Evolutionary conservation across 2,888 invertebrate genomes (phyloP).

Genomic region (Athalia circularis): DNA sequence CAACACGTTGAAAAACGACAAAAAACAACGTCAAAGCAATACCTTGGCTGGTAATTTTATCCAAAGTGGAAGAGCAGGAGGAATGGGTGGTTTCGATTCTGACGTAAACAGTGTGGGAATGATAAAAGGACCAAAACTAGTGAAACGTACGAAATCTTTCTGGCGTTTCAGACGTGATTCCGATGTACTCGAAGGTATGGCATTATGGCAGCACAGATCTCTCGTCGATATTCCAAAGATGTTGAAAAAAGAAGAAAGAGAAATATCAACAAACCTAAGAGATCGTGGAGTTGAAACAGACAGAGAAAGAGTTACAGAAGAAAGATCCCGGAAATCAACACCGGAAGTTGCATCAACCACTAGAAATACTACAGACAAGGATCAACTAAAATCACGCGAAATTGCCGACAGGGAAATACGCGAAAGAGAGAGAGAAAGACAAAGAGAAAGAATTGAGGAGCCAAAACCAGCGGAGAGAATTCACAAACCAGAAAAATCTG

Average conservation of each 20-base stretch:
- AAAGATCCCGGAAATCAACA: slow-evolving; percentile 74
- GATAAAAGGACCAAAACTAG: slow-evolving; percentile 73
- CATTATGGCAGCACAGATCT: slow-evolving; percentile 90
- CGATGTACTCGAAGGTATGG: slow-evolving; percentile 90
- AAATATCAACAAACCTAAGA: neutral
- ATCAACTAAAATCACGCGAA: slow-evolving; percentile 1
- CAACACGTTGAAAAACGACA: slow-evolving; percentile 70
- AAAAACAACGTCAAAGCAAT: slow-evolving; percentile 74
- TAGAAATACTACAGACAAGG: slow-evolving; percentile 52
- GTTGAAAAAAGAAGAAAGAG: slow-evolving; percentile 74
- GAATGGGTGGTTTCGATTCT: neutral
- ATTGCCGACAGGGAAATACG: neutral
- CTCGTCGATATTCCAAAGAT: slow-evolving; percentile 83
- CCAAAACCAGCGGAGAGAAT: slow-evolving; percentile 70
- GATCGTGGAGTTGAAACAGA: slow-evolving; percentile 67
- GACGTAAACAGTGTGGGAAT: slow-evolving; percentile 75
- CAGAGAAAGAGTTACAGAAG: slow-evolving; percentile 58
- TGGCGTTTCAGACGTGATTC: slow-evolving; percentile 87
- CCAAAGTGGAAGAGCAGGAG: slow-evolving; percentile 59
- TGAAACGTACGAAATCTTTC: slow-evolving; percentile 90
- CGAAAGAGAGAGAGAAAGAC: slow-evolving; percentile 5
- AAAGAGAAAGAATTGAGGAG: slow-evolving; percentile 57
- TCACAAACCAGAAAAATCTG: slow-evolving; percentile 66
- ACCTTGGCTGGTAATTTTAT: slow-evolving; percentile 63
- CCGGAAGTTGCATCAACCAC: slow-evolving; percentile 53